Conservation (phyloP, 2,797 vertebrate species). For the Pygocentrus nattereri region DNA sequence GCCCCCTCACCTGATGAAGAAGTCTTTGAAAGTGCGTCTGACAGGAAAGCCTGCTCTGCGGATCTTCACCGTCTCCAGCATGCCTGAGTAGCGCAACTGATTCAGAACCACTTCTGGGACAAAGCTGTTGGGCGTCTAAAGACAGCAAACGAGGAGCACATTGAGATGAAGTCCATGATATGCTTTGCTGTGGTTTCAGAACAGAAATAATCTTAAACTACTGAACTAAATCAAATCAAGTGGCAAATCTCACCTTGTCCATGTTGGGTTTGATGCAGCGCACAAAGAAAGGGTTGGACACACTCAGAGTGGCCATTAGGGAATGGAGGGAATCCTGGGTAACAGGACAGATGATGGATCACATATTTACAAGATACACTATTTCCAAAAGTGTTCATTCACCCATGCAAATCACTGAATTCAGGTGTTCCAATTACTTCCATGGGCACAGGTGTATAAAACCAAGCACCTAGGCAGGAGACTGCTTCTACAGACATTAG, state of each 20-base stretch:
- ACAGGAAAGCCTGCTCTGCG: conserved; percentile 91
- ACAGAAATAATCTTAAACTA: neutral
- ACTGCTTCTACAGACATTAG: too few species aligned
- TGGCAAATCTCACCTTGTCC: conserved; percentile 81
- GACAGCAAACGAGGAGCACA: neutral
- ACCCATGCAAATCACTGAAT: too few species aligned
- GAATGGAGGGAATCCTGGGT: conserved; percentile 90
- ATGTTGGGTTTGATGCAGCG: conserved; percentile 96
- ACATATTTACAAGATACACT: neutral
- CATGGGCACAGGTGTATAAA: too few species aligned
- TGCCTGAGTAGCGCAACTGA: conserved; percentile 92
- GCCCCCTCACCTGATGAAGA: conserved; percentile 80
- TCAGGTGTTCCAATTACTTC: too few species aligned
- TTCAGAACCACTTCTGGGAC: conserved; percentile 89
- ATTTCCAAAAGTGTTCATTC: too few species aligned
- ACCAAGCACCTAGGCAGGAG: too few species aligned
- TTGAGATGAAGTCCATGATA: neutral
- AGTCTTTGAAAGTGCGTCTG: conserved; percentile 89
- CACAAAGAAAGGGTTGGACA: conserved; percentile 94
- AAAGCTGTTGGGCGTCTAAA: conserved; percentile 84
- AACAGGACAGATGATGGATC: conserved; percentile 36
- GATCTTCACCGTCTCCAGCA: conserved; percentile 94
- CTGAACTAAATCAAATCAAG: neutral
- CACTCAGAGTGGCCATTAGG: conserved; percentile 90
- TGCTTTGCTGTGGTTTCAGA: neutral